Percentiles rank a stretch among this genome's conserved stretches.
phyloP scores from a whole-genome alignment of 2,113 vertebrate genomes.

The Halcyon senegalensis region DNA sequence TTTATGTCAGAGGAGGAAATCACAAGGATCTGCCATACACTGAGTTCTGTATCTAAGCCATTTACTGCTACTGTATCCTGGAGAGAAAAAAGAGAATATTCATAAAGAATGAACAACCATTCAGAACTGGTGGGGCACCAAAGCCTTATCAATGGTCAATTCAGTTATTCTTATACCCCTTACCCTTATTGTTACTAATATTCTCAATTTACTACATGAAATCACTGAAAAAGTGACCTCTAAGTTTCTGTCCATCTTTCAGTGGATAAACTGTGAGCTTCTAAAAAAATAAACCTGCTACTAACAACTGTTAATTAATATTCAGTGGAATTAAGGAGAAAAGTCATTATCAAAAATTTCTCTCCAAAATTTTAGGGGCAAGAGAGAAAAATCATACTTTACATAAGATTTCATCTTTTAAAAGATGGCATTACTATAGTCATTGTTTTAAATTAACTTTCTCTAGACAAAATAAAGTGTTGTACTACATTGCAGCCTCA shows the following conservation, averaged over 20 bases:
- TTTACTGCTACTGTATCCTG: not conserved
- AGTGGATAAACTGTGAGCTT: not conserved
- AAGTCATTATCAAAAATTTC: not conserved
- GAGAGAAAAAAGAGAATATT: not conserved
- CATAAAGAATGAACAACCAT: not conserved
- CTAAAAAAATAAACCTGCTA: not conserved
- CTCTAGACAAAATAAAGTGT: constrained; percentile 80
- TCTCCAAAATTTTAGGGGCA: not conserved
- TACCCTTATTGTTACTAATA: not conserved
- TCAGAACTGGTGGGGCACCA: not conserved
- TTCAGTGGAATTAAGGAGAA: not conserved
- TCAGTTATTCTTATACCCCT: not conserved
- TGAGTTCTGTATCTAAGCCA: not conserved
- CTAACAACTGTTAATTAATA: not conserved
- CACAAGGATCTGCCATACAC: not conserved
- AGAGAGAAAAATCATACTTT: not conserved
- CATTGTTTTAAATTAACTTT: constrained; percentile 67
- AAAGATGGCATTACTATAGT: constrained; percentile 14
- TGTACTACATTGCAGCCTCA: constrained; percentile 84
- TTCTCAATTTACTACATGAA: not conserved
- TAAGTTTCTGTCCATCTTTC: not conserved
- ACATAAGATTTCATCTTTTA: not conserved
- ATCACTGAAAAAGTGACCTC: not conserved
- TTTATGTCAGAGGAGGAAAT: constrained; percentile 7
- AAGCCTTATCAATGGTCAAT: not conserved